These are phyloP conservation scores for Catalaphyllia jardinei DNA, from an alignment of 64 coral and sea anemone species.

Conservation along the genomic window DNA sequence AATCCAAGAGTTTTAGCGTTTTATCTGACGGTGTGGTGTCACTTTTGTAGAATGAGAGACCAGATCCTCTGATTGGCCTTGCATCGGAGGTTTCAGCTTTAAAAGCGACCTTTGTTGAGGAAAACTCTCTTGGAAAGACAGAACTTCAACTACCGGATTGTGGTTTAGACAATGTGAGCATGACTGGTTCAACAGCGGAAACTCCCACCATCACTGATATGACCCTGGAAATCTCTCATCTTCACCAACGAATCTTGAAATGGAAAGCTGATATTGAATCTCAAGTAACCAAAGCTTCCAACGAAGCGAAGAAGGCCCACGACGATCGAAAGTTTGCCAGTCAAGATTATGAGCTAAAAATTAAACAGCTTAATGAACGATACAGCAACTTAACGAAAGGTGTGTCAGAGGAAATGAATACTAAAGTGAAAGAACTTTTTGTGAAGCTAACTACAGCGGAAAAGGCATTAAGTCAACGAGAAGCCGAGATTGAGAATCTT, in stretches of 20 bases:
- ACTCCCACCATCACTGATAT: constrained; percentile 69
- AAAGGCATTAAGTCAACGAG: constrained; percentile 68
- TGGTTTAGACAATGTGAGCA: constrained; percentile 56
- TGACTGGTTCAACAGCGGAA: constrained; percentile 52
- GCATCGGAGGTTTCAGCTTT: constrained; percentile 69
- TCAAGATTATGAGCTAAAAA: constrained; percentile 80
- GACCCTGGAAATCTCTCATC: constrained; percentile 75
- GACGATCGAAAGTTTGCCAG: constrained; percentile 80
- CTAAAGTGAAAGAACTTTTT: constrained; percentile 63
- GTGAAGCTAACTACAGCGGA: constrained; percentile 59
- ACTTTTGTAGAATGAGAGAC: constrained; percentile 77
- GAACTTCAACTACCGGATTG: constrained; percentile 10
- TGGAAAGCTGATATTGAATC: constrained; percentile 75
- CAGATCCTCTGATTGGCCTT: constrained; percentile 71
- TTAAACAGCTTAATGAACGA: constrained; percentile 83
- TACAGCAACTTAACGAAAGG: constrained; percentile 58
- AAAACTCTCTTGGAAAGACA: constrained; percentile 26
- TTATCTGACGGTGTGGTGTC: background rate
- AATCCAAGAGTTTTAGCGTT: too few species aligned
- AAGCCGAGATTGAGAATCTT: constrained; percentile 67
- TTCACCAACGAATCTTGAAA: constrained; percentile 78
- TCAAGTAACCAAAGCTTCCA: constrained; percentile 8
- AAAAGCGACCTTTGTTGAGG: constrained; percentile 54
- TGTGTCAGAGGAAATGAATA: constrained; percentile 55
- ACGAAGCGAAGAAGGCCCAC: constrained; percentile 61